These are phyloP conservation scores for Mus spicilegus DNA, from an alignment of 2,113 vertebrate genomes.

Conservation along the genomic window DNA sequence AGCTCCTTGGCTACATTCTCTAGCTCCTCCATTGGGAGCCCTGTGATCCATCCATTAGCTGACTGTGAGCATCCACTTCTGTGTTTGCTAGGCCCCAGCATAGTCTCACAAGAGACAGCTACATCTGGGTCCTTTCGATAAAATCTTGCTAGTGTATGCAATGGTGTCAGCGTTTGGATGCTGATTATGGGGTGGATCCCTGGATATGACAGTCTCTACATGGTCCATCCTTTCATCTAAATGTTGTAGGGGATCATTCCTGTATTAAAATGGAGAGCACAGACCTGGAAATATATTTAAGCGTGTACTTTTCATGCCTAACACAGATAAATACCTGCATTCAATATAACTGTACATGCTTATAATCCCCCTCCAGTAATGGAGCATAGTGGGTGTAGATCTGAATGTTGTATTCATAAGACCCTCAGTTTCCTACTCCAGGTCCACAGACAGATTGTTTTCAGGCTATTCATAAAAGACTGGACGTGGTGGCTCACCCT, in stretches of 20 bases:
- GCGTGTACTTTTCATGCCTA: background rate
- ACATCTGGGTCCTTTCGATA: no score
- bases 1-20: no score
- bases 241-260: background rate
- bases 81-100: no score
- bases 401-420: background rate
- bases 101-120: no score
- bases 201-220: no score
- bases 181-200: no score
- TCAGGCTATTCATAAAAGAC: background rate
- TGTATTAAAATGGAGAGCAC: background rate
- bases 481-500: background rate
- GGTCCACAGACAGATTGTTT: background rate
- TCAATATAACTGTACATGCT: background rate
- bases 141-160: no score
- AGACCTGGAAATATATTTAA: background rate
- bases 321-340: background rate
- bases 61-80: no score
- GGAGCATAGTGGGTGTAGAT: background rate
- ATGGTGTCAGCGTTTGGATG: no score
- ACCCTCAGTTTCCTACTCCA: background rate
- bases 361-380: background rate
- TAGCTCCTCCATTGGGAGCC: no score
- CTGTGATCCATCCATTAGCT: no score
- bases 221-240: no score